Evolutionary conservation across 2,888 invertebrate genomes (phyloP).

Genomic region (Sipunculus nudus): DNA sequence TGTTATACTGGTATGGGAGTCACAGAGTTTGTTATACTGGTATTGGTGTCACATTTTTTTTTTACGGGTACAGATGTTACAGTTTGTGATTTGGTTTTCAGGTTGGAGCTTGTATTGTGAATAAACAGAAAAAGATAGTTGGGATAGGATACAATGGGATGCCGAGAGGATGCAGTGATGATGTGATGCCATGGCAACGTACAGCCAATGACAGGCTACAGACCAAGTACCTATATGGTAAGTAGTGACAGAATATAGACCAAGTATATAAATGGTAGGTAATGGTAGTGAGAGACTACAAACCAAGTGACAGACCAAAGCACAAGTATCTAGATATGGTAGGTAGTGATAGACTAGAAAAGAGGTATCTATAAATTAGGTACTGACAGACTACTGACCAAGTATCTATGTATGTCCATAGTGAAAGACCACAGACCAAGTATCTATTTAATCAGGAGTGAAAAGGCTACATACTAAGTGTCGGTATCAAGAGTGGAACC

Average conservation of each 20-base stretch:
- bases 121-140: slow-evolving; percentile 85
- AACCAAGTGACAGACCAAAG: not conserved
- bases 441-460: too few species aligned
- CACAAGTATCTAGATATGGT: too few species aligned
- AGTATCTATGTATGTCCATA: too few species aligned
- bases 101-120: slow-evolving; percentile 91
- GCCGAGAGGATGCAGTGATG: slow-evolving; percentile 87
- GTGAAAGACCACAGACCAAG: too few species aligned
- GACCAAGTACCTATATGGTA: slow-evolving; percentile 88
- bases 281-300: not conserved
- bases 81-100: slow-evolving; percentile 35
- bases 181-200: slow-evolving; percentile 89
- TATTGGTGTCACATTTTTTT: not conserved
- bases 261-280: slow-evolving; percentile 73
- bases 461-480: too few species aligned
- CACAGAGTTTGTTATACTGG: too few species aligned
- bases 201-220: slow-evolving; percentile 72
- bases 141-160: slow-evolving; percentile 98
- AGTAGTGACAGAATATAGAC: slow-evolving; percentile 72
- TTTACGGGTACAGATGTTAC: not conserved
- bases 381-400: too few species aligned
- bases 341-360: too few species aligned
- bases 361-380: too few species aligned
- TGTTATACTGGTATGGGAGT: too few species aligned
- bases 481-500: too few species aligned